phyloP scores from a whole-genome alignment of 1,140 invertebrate genomes.

The Pinna nobilis region DNA sequence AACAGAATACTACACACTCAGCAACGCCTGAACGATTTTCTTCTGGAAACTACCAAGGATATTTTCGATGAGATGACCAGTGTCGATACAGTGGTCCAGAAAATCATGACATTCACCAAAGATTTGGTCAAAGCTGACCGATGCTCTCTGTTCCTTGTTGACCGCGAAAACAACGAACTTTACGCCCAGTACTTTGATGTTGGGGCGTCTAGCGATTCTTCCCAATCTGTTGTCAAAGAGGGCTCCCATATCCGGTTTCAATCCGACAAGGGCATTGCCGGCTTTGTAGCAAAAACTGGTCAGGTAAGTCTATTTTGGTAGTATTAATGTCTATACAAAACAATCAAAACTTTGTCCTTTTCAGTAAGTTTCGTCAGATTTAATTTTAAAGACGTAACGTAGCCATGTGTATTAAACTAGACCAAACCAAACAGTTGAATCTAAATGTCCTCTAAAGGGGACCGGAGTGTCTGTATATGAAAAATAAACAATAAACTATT shows the following conservation, averaged over 20 bases:
- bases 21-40: conserved; percentile 79
- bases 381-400: too few species aligned
- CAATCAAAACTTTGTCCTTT: too few species aligned
- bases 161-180: conserved; percentile 82
- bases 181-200: conserved; percentile 87
- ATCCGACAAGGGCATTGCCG: conserved; percentile 96
- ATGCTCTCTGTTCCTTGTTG: conserved; percentile 84
- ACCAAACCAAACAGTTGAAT: too few species aligned
- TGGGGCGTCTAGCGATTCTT: too few species aligned
- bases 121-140: conserved; percentile 85
- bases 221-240: conserved; percentile 2
- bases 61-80: conserved; percentile 86
- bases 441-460: too few species aligned
- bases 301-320: conserved; percentile 75
- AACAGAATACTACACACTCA: conserved; percentile 50
- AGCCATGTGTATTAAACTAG: too few species aligned
- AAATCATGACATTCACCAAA: conserved; percentile 84
- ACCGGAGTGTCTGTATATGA: too few species aligned
- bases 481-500: too few species aligned
- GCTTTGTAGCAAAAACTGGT: conserved; percentile 93
- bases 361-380: too few species aligned
- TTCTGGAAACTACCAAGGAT: conserved; percentile 80
- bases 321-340: too few species aligned
- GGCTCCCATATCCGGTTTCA: conserved; percentile 81
- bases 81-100: conserved; percentile 85